Evolutionary conservation across 92 coral and sea anemone genomes (phyloP), one percentile per base, ranked within the genome.

Genomic region (Heteractis magnifica): DNA sequence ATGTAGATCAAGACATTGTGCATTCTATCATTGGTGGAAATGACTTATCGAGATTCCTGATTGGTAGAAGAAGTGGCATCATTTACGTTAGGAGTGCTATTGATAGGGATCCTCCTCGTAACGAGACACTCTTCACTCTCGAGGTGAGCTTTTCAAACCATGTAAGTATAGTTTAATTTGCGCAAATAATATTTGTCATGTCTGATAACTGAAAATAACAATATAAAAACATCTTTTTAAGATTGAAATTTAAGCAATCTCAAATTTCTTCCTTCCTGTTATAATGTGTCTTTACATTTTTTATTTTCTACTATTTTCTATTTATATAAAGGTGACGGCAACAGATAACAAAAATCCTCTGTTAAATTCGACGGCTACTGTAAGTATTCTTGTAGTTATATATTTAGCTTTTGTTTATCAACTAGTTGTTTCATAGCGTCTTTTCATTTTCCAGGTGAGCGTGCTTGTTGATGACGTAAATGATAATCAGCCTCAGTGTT

Each of bases 91-190:
- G 79, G 75, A 86, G 85, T 60, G 79, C 84, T 44, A 79, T 94
- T 44, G 96, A 94, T 76, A 88, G 98, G 60, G 98, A 94, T 59
- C 88, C 95, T 9, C 98, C 98, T 6, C 82, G 78, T 3, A 90
- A 90, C 74, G 94, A 92, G 58, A 90, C 87, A 14, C 62, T 84
- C 7, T 94, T 92, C 72, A 51, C 86, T 18, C 86, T 94, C 21
- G 77, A 87, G 82, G 98, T 92, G 81, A 80, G 86, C 71, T 52
- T 11, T 41, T 77, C 13, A 50, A 51, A 7, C 1, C 11, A 20
- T 6, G 51, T 9, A 15, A 1, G 5, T 60, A 15, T 60, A 15
- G 11, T 16, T n/a, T n/a, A n/a, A n/a, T n/a, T 55, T 34, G 44
- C 44, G 44, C 64, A 10, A n/a, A 58, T 58, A 58, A 58, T 56